Evolutionary conservation across 2,797 vertebrate species (phyloP), one percentile per base, ranked within the genome.

Genomic region (Cyprinella venusta): DNA sequence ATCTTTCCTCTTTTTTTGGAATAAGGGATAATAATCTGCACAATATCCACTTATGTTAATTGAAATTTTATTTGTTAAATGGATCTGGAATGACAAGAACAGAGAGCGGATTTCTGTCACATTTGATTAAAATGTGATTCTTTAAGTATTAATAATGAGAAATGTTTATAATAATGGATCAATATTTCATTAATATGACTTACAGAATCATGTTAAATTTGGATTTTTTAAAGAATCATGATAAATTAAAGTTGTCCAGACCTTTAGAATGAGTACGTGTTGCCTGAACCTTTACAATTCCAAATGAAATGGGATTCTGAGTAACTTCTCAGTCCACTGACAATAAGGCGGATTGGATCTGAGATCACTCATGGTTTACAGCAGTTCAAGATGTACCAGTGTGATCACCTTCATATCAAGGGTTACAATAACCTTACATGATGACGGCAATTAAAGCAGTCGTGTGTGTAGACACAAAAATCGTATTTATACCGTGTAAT

Each of bases 291-390:
- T 54, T 54, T 42, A 76, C 16, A 76, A 42, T 59, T 26, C 7
- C 6, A 76, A 61, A 42, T 15, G 21, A 42, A 77, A 76, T 36
- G 21, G 13, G 59, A 76, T 76, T 59, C 52, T 40, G 72, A 38
- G 33, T 21, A 30, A 40, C 21, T 59, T 76, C 33, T 40, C 38
- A 76, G 6, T 76, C 56, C 38, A 77, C 24, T 45, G 38, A 63
- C 38, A 61, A 59, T 61, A 76, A 76, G 36, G 8, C 2, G 1
- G 18, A 76, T 13, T 3, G 45, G 40, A 45, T 76, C 52, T 61
- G 36, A 76, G 74, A 61, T 26, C 36, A 21, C 24, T 45, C 75
- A 63, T 76, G 36, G 56, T 63, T 76, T 76, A 7, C 42, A 67
- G 26, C 40, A 79, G n/a, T 13, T 5, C n/a, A 61, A 26, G 21